Evolutionary conservation across 2,888 invertebrate species (phyloP).

Genomic region (Apamea anceps): DNA sequence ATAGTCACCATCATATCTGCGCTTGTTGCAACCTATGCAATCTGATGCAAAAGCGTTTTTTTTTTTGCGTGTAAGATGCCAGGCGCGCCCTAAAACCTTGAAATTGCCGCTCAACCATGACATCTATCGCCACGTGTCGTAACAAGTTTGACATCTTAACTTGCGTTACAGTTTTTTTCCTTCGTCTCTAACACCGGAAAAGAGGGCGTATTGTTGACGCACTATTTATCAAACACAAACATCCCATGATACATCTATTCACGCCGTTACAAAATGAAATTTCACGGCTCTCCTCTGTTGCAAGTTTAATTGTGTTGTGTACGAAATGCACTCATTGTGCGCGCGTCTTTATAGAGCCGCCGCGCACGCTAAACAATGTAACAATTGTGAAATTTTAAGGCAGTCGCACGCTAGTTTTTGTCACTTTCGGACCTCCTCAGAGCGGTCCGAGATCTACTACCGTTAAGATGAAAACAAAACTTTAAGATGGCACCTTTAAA

Average conservation of each 20-base stretch:
- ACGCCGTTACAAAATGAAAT: constrained; percentile 79
- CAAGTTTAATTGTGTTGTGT: constrained; percentile 81
- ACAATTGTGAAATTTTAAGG: constrained; percentile 80
- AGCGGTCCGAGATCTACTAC: constrained; percentile 79
- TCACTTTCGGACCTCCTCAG: constrained; percentile 78
- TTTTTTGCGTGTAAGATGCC: constrained; percentile 6
- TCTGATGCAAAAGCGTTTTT: constrained; percentile 16
- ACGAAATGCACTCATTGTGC: constrained; percentile 77
- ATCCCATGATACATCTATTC: constrained; percentile 86
- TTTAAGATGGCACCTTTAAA: constrained; percentile 73
- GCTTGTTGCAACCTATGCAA: constrained; percentile 4
- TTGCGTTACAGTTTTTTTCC: constrained; percentile 59
- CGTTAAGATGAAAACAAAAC: constrained; percentile 87
- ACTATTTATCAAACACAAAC: constrained; percentile 85
- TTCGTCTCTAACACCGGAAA: constrained; percentile 71
- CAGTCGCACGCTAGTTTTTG: constrained; percentile 84
- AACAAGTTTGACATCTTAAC: constrained; percentile 68
- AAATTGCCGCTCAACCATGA: constrained; percentile 68
- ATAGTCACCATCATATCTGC: constrained; percentile 36
- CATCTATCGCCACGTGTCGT: constrained; percentile 63
- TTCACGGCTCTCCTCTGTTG: constrained; percentile 83
- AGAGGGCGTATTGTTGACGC: constrained; percentile 86
- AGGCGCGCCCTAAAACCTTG: constrained; percentile 59
- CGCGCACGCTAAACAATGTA: constrained; percentile 73
- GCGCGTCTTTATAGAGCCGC: constrained; percentile 78